phyloP scores from a whole-genome alignment of 2,888 invertebrate genomes.

The Drepana falcataria region DNA sequence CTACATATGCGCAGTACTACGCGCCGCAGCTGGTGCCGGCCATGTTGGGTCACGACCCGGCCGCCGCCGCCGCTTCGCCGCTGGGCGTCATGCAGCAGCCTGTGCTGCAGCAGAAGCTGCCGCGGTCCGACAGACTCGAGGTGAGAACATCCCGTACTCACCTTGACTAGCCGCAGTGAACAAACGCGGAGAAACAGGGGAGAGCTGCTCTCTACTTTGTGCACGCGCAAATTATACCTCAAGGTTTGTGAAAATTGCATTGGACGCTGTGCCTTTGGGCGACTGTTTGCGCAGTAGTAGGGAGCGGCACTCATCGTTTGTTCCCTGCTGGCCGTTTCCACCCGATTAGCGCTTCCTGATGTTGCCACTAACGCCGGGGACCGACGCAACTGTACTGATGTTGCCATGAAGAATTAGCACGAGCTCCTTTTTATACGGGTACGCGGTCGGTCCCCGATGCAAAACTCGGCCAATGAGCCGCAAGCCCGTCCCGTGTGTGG shows the following conservation, averaged over 20 bases:
- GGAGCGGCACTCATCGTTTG: constrained; percentile 18
- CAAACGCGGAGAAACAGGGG: neutral
- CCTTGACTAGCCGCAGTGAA: neutral
- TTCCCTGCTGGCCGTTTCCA: constrained; percentile 16
- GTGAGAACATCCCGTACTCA: constrained; percentile 77
- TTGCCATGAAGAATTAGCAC: neutral
- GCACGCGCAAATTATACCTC: constrained; percentile 3
- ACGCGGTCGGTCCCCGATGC: constrained; percentile 52
- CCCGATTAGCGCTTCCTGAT: constrained; percentile 59
- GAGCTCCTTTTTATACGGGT: neutral
- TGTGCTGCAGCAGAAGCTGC: constrained; percentile 95
- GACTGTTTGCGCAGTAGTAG: neutral
- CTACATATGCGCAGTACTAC: constrained; percentile 95
- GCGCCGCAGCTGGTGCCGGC: constrained; percentile 93
- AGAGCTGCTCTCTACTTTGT: constrained; percentile 10
- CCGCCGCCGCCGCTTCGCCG: constrained; percentile 86
- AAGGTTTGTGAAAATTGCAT: neutral
- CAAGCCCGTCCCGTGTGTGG: constrained; percentile 52
- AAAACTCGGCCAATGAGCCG: constrained; percentile 44
- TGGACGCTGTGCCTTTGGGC: neutral
- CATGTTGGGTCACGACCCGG: constrained; percentile 92
- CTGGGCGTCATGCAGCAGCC: constrained; percentile 92
- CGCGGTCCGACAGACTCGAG: constrained; percentile 97
- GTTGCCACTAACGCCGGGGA: constrained; percentile 53
- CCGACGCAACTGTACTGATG: constrained; percentile 30